Base-by-base conservation (phyloP, 2,888 invertebrate species). In the Creontiades dilutus region DNA sequence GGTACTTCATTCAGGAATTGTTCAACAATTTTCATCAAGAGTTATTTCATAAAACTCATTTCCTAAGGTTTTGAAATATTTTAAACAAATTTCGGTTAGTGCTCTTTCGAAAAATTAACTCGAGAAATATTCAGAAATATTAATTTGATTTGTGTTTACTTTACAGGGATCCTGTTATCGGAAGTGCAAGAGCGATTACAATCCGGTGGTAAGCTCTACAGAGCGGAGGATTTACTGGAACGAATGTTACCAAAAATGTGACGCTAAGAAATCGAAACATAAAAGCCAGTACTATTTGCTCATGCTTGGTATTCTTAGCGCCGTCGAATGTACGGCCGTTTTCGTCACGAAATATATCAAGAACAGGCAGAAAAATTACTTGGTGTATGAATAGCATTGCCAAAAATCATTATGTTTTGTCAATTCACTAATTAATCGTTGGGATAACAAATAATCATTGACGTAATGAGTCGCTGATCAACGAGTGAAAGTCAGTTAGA, bases 181-280 rank as follows among this genome's bases (percentile, higher is more conserved):
- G 2, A 14, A 61, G 4, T 84, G 84, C 37, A 52, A 19, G 14
- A 52, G 1, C 14, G 28, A 52, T 13, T 84, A 84, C 84, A 23
- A 84, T 7, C 84, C 84, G 2, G 57, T 61, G 0, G 61, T 84
- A 7, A 52, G 28, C 57, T 19, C 27, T 9, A 19, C 84, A 4
- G 27, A 84, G 14, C 52, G 84, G 27, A n/a, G 57, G n/a, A 84
- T 37, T 1, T 57, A 52, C 84, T 84, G 52, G 55, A 84, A 84
- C 57, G 27, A 57, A 14, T 84, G 84, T 27, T n/a, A 11, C 19
- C 23, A 52, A 19, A 23, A 55, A 7, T 84, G 84, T 55, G 48
- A 52, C 28, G 23, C 48, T 0, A 55, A 84, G 57, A 52, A 84
- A 11, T 11, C 55, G 9, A 61, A 61, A 61, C 61, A 19, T 19